Conservation (phyloP, 1,140 invertebrate species). For the Bombus waltoni region DNA sequence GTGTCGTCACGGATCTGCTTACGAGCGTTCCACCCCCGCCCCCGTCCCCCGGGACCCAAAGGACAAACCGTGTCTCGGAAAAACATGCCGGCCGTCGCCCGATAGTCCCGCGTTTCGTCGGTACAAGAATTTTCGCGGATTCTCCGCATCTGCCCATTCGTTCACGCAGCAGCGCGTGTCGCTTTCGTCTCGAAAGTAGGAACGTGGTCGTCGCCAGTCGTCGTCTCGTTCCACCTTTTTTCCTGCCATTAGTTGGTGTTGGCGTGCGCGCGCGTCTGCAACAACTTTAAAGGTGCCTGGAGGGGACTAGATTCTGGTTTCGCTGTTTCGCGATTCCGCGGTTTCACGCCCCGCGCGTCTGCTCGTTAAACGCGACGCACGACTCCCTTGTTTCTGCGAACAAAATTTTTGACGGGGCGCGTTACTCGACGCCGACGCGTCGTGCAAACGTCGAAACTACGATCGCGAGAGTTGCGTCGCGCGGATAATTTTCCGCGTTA, state of each 20-base stretch:
- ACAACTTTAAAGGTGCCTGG: conserved; percentile 32
- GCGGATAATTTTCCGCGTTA: neutral
- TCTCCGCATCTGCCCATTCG: neutral
- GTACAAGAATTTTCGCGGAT: conserved; percentile 8
- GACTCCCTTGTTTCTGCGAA: conserved; percentile 13
- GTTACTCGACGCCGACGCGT: too few relatives aligned
- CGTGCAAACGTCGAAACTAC: neutral
- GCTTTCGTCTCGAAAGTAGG: neutral
- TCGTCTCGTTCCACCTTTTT: conserved; percentile 3
- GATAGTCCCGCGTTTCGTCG: neutral
- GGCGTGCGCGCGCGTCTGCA: too few relatives aligned
- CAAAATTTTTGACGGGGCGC: too few relatives aligned
- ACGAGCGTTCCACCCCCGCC: neutral
- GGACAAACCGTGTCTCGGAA: conserved; percentile 5
- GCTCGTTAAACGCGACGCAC: conserved; percentile 36
- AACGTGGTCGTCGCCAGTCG: neutral
- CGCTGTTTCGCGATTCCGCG: neutral
- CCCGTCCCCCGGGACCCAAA: neutral
- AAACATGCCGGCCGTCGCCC: conserved; percentile 1
- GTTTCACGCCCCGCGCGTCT: neutral
- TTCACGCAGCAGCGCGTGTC: conserved; percentile 12
- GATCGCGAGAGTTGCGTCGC: neutral
- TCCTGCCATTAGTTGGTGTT: neutral
- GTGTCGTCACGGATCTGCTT: conserved; percentile 11
- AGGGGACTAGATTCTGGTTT: conserved; percentile 34